phyloP scores from a whole-genome alignment of 2,797 vertebrate species.

The Fratercula arctica region DNA sequence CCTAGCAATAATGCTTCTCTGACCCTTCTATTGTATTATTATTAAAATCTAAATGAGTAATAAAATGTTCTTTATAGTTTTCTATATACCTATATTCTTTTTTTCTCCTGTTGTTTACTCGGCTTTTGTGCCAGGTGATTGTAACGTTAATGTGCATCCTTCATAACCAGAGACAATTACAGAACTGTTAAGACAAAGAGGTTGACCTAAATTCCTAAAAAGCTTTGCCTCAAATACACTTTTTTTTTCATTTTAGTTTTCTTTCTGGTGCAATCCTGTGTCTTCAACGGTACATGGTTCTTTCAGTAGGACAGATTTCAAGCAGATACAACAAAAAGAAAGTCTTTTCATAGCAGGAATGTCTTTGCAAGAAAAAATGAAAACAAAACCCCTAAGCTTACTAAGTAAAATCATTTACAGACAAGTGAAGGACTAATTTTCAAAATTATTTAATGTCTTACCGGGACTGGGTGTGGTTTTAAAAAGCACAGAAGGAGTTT shows the following conservation, averaged over 20 bases:
- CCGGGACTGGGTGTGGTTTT: not conserved
- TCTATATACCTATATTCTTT: not conserved
- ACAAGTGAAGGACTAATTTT: not conserved
- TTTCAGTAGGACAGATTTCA: not conserved
- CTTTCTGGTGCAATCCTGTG: not conserved
- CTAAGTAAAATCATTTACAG: not conserved
- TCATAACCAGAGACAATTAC: not conserved
- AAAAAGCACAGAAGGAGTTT: not conserved
- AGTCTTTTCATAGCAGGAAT: not conserved
- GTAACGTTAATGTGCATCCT: not conserved
- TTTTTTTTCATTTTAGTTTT: not conserved
- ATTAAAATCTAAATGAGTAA: not conserved
- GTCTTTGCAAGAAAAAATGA: not conserved
- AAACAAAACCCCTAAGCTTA: not conserved
- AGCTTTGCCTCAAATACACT: not conserved
- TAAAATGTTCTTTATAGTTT: constrained; percentile 4
- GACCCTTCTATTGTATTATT: not conserved
- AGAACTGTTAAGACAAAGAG: not conserved
- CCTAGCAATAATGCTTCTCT: not conserved
- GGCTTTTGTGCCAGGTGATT: not conserved
- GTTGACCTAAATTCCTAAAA: not conserved
- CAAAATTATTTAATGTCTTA: not conserved
- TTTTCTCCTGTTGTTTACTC: not conserved
- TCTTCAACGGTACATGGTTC: not conserved
- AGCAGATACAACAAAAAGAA: not conserved